Evolutionary conservation across 1,140 invertebrate species (phyloP).

Genomic region (Apocrypta bakeri): DNA sequence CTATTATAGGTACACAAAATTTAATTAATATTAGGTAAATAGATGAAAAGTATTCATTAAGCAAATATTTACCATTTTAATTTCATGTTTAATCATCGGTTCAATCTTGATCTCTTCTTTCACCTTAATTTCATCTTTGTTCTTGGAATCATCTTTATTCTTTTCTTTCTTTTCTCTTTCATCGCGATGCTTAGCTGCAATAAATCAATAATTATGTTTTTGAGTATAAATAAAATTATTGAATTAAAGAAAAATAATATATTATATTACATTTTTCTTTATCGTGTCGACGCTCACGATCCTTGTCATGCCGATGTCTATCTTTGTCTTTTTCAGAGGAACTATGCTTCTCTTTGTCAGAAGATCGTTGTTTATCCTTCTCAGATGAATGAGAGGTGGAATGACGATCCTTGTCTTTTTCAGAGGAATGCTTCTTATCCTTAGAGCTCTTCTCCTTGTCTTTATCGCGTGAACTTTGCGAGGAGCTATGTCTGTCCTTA

Average conservation of each 20-base stretch:
- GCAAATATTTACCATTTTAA: slow-evolving; percentile 64
- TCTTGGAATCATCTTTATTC: slow-evolving; percentile 62
- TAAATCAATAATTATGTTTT: slow-evolving; percentile 25
- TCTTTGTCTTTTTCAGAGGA: slow-evolving; percentile 72
- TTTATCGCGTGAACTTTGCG: slow-evolving; percentile 74
- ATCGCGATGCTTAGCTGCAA: slow-evolving; percentile 67
- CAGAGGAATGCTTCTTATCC: slow-evolving; percentile 75
- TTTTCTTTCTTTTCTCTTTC: slow-evolving; percentile 69
- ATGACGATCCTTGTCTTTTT: slow-evolving; percentile 74
- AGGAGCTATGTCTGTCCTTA: slow-evolving; percentile 66
- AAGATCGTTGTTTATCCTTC: slow-evolving; percentile 76
- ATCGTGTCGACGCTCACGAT: slow-evolving; percentile 74
- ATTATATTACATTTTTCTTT: slow-evolving; percentile 68
- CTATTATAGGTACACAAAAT: slow-evolving; percentile 50
- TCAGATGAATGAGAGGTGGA: slow-evolving; percentile 65
- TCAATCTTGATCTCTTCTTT: slow-evolving; percentile 61
- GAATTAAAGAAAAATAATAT: slow-evolving; percentile 13
- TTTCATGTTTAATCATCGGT: slow-evolving; percentile 54
- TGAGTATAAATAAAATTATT: slow-evolving; percentile 30
- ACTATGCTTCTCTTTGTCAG: slow-evolving; percentile 73
- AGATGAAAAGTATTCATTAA: slow-evolving; percentile 21
- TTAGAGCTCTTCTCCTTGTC: slow-evolving; percentile 75
- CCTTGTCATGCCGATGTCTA: slow-evolving; percentile 76
- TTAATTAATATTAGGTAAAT: slow-evolving; percentile 36
- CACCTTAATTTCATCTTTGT: slow-evolving; percentile 61